Base-by-base conservation (phyloP, 2,113 vertebrate species). In the Silurus asotus region DNA sequence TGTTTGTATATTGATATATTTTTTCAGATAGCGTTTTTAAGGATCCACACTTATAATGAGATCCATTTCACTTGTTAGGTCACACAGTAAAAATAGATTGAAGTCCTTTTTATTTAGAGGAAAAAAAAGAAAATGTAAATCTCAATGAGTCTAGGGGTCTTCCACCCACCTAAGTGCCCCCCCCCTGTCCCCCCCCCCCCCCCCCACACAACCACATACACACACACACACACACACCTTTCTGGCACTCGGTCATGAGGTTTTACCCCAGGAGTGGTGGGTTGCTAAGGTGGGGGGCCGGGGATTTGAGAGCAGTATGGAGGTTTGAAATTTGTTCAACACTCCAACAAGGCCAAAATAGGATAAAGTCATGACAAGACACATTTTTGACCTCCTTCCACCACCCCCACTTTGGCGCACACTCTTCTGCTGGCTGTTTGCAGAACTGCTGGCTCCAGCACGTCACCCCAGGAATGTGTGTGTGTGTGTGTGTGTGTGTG, bases 391-490 rank as follows among this genome's bases (percentile, higher is more conserved):
- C 75, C 79, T 56, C 61, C 28, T 65, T 28, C 76, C 62, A 23
- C 61, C 51, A 80, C 64, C 80, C 53, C 75, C 76, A 25, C n/a
- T 25, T 61, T 53, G 53, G 59, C 23, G 13, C 19, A 8, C 25
- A 81, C 53, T 88, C 49, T 65, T 84, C 84, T n/a, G n/a, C 59
- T 82, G 74, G 78, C 74, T 25, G 84, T 45, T 9, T 56, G 6
- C 75, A 88, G 82, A 87, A 88, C 86, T 83, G 80, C 79, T 62
- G 86, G 86, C 88, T 85, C 88, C 88, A 65, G 64, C 88, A 83
- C 65, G 79, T 89, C 79, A 84, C 74, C 80, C 82, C 62, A 59
- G 56, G 88, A 64, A 86, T 20, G 59, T 67, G 80, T 81, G 5
- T 81, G 64, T 78, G 84, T 78, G 74, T 45, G 83, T 64, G 23